These are phyloP conservation scores for Macroramphosus scolopax DNA, from an alignment of 2,797 vertebrate species.

Conservation along the genomic window DNA sequence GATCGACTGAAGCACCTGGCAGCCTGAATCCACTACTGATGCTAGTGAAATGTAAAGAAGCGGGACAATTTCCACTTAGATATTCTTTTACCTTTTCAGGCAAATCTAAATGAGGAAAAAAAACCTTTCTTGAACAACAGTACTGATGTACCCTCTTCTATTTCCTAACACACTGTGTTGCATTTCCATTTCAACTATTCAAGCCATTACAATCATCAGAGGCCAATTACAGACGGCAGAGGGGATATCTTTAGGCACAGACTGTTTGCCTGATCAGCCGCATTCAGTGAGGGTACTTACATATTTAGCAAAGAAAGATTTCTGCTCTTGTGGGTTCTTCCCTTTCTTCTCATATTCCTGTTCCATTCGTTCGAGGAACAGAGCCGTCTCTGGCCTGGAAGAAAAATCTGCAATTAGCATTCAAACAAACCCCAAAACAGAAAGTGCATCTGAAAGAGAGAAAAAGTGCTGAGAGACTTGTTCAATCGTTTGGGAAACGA, in stretches of 20 bases:
- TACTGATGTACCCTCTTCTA: no score
- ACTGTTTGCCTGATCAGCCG: neutral
- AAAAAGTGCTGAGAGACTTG: slow-evolving; percentile 2
- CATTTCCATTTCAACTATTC: slow-evolving; percentile 2
- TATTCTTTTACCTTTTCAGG: no score
- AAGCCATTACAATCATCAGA: slow-evolving; percentile 13
- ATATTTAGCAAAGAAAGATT: slow-evolving; percentile 95
- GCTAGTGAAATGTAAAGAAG: no score
- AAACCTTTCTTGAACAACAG: no score
- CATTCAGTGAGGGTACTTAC: slow-evolving; percentile 80
- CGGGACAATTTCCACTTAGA: no score
- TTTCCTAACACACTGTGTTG: no score
- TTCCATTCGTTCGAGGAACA: slow-evolving; percentile 87
- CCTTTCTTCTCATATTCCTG: slow-evolving; percentile 89
- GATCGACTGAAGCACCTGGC: neutral
- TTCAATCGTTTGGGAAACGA: slow-evolving; percentile 9
- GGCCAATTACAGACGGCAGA: slow-evolving; percentile 4
- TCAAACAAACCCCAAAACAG: slow-evolving; percentile 25
- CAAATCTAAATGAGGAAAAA: no score
- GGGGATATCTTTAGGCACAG: slow-evolving; percentile 2
- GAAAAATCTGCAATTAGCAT: slow-evolving; percentile 24
- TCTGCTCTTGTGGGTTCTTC: slow-evolving; percentile 93
- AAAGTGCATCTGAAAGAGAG: slow-evolving; percentile 12
- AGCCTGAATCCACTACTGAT: neutral
- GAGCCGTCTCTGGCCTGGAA: slow-evolving; percentile 85